Evolutionary conservation across 2,113 vertebrate genomes (phyloP).

Genomic region (Balaenoptera acutorostrata): DNA sequence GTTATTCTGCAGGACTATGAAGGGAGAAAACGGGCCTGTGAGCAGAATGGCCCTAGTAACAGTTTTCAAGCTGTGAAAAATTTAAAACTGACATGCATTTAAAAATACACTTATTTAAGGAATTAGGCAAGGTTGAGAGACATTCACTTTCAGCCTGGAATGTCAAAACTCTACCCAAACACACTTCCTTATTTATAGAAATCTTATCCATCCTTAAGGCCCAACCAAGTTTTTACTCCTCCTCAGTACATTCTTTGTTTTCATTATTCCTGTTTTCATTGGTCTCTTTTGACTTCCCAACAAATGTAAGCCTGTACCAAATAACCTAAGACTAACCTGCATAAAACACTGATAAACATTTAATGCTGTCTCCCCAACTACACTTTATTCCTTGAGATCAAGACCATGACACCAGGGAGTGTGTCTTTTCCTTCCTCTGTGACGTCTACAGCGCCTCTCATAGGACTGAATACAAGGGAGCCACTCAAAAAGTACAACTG

Average conservation of each 20-base stretch:
- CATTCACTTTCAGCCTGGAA: neutral
- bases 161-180: neutral
- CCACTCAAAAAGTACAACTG: neutral
- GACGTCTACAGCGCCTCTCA: neutral
- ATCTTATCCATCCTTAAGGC: neutral
- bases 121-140: neutral
- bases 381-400: neutral
- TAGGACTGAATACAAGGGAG: neutral
- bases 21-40: neutral
- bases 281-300: neutral
- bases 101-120: slow-evolving; percentile 10
- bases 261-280: neutral
- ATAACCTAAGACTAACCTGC: neutral
- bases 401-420: neutral
- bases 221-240: neutral
- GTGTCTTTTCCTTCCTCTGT: neutral
- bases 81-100: neutral
- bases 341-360: neutral
- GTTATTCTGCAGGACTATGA: neutral
- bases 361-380: neutral
- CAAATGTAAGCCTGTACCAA: neutral
- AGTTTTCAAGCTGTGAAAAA: neutral
- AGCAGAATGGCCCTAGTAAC: neutral
- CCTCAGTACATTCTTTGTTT: neutral
- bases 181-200: neutral